These are phyloP conservation scores for Parambassis ranga DNA, from an alignment of 2,797 vertebrate genomes.

Conservation along the genomic window DNA sequence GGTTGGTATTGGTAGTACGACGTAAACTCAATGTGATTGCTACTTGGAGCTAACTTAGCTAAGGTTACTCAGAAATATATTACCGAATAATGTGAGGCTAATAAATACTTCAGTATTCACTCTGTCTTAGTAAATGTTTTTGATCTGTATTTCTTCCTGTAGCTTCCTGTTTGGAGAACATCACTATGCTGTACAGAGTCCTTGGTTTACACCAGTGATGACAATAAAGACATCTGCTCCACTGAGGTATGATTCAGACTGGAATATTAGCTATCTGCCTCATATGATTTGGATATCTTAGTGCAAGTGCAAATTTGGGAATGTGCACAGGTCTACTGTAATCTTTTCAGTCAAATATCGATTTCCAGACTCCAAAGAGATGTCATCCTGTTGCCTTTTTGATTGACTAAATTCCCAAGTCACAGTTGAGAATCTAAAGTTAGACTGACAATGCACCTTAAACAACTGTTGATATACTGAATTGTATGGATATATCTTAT, in stretches of 20 bases:
- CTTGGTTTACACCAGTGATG: slow-evolving; percentile 84
- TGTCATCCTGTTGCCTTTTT: too few relatives aligned
- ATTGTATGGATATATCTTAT: too few relatives aligned
- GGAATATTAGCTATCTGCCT: neutral
- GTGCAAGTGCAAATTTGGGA: neutral
- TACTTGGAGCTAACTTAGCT: neutral
- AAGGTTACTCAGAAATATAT: slow-evolving; percentile 41
- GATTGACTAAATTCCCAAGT: too few relatives aligned
- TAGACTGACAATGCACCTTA: too few relatives aligned
- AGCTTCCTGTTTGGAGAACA: slow-evolving; percentile 72
- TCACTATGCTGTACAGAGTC: slow-evolving; percentile 60
- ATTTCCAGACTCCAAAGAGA: too few relatives aligned
- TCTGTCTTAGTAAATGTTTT: neutral
- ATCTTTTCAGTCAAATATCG: too few relatives aligned
- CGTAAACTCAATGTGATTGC: neutral
- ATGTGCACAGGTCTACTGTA: too few relatives aligned
- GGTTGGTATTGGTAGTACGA: slow-evolving; percentile 41
- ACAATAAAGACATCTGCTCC: slow-evolving; percentile 82
- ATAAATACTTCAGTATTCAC: too few relatives aligned
- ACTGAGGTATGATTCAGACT: slow-evolving; percentile 79
- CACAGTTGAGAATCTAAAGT: too few relatives aligned
- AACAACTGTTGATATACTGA: too few relatives aligned
- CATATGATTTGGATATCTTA: neutral
- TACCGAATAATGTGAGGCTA: too few relatives aligned
- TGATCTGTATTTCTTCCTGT: neutral